Conservation (phyloP, 2,888 invertebrate genomes). For the Adelognathus sp. region DNA sequence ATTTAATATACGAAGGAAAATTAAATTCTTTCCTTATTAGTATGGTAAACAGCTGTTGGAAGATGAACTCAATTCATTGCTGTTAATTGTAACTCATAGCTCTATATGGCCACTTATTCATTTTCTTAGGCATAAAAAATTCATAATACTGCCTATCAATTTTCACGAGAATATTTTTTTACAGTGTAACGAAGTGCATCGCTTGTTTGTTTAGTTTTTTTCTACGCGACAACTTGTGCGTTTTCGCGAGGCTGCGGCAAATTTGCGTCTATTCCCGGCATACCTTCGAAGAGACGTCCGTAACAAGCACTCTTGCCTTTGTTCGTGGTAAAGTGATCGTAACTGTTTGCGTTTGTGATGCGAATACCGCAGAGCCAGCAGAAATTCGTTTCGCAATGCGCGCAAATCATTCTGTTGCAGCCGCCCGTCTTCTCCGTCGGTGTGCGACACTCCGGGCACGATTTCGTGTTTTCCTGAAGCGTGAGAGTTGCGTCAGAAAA, state of each 20-base stretch:
- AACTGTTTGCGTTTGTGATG: constrained; percentile 61
- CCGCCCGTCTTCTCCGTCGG: constrained; percentile 63
- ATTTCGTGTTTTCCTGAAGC: constrained; percentile 67
- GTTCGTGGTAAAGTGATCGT: constrained; percentile 64
- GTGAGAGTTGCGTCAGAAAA: too few relatives aligned
- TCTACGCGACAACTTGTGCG: not conserved
- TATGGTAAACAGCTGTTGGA: too few relatives aligned
- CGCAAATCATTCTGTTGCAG: constrained; percentile 69
- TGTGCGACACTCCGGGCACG: constrained; percentile 69
- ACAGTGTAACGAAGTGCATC: not conserved
- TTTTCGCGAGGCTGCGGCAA: not conserved
- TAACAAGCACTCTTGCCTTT: constrained; percentile 50
- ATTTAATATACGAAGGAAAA: too few relatives aligned
- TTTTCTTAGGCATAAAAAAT: too few relatives aligned
- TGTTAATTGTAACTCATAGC: too few relatives aligned
- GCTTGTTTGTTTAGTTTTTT: not conserved
- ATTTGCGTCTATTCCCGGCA: constrained; percentile 6
- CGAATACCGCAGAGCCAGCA: constrained; percentile 69
- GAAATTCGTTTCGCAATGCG: constrained; percentile 61
- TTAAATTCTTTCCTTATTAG: too few relatives aligned
- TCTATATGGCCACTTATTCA: too few relatives aligned
- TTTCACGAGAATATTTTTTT: too few relatives aligned
- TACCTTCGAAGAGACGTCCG: constrained; percentile 65
- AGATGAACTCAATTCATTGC: too few relatives aligned
- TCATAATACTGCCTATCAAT: too few relatives aligned